phyloP scores from a whole-genome alignment of 2,113 vertebrate genomes.

The Petroica traversi region DNA sequence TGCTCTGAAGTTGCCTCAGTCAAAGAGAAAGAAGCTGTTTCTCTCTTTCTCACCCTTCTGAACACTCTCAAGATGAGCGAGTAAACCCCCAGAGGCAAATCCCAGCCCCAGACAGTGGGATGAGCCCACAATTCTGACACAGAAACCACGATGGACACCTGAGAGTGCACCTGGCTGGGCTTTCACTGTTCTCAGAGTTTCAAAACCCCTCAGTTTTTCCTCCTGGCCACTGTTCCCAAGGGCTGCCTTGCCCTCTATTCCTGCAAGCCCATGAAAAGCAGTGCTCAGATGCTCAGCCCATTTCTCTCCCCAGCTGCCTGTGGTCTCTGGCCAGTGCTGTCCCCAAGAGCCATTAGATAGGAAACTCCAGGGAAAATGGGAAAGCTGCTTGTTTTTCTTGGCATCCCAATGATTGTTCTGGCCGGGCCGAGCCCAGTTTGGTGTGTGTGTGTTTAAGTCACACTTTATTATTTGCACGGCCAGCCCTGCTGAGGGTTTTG shows the following conservation, averaged over 20 bases:
- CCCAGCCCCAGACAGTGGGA: not conserved
- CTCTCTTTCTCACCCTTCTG: not conserved
- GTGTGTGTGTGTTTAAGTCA: conserved; percentile 44
- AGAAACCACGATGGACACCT: rapidly evolving
- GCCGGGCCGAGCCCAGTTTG: not conserved
- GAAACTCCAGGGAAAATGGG: conserved; percentile 38
- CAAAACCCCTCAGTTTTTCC: not conserved
- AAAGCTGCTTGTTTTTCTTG: conserved; percentile 51
- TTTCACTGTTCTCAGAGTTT: not conserved
- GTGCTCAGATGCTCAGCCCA: not conserved
- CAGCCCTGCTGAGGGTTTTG: not conserved
- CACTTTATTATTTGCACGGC: conserved; percentile 28
- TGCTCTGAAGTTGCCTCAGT: not conserved
- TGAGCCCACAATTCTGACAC: rapidly evolving
- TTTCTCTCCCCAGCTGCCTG: not conserved
- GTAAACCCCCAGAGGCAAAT: not conserved
- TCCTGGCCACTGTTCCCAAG: not conserved
- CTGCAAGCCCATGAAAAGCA: not conserved
- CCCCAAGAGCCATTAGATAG: not conserved
- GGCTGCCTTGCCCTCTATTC: not conserved
- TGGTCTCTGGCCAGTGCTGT: not conserved
- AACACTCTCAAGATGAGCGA: not conserved
- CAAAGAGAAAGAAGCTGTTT: not conserved
- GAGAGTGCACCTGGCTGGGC: rapidly evolving
- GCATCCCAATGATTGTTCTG: not conserved